These are phyloP conservation scores for Prietella phreatophila DNA, from an alignment of 2,113 vertebrate species.

Conservation along the genomic window DNA sequence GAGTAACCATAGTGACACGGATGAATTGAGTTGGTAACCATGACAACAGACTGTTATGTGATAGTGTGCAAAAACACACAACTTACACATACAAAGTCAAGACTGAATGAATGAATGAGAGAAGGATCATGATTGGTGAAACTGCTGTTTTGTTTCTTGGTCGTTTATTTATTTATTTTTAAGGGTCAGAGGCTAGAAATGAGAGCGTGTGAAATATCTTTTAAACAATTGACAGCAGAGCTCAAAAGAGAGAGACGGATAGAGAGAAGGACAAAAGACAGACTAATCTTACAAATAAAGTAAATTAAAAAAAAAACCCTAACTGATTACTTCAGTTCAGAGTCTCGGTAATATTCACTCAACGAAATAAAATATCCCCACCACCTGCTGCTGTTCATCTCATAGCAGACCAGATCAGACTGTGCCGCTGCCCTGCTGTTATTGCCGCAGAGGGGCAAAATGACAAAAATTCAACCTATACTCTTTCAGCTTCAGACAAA, in stretches of 20 bases:
- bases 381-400: neutral
- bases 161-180: no score
- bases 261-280: no score
- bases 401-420: neutral
- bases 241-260: neutral
- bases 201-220: neutral
- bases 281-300: neutral
- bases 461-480: neutral
- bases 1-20: slow-evolving; percentile 27
- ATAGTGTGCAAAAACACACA: neutral
- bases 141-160: neutral
- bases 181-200: neutral
- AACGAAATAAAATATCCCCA: neutral
- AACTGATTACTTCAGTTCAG: neutral
- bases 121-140: neutral
- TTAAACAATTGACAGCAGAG: neutral
- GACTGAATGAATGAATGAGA: neutral
- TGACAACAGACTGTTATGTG: slow-evolving; percentile 14
- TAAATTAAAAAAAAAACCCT: neutral
- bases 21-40: slow-evolving; percentile 5
- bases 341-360: neutral
- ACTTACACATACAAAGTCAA: neutral
- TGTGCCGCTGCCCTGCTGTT: neutral
- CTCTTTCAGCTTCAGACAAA: neutral
- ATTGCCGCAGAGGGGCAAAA: neutral